Base-by-base conservation (phyloP, 1,140 invertebrate species). In the Ephestia elutella region DNA sequence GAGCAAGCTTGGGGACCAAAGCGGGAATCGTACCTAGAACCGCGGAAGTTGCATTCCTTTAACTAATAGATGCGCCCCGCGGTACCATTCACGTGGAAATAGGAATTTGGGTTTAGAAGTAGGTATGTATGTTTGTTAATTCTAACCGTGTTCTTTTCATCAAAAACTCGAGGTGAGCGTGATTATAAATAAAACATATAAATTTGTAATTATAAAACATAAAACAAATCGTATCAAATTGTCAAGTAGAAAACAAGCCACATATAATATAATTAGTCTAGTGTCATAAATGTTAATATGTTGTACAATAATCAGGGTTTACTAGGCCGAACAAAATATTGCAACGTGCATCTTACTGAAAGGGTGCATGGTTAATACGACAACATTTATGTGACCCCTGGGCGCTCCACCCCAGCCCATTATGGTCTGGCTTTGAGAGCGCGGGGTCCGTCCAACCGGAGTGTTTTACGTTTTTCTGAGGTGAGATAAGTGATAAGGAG, bases 331-430 rank as follows among this genome's bases (percentile, higher is more conserved):
- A 53, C 2, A 53, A 53, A 53, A 53, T 25, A 53, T 25, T 25
- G 50, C 50, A 53, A 15, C 50, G 19, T 53, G 19, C 50, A 53
- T 53, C 50, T 53, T n/a, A 25, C 20, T 4, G 21, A 53, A 53
- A 25, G 50, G 50, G 50, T 53, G 50, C 50, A 53, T 25, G 21
- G 50, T 20, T 20, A 53, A 53, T 53, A 25, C 21, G 50, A 25
- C 50, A 25, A 53, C 50, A 20, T 20, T 53, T 25, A 53, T 53
- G 20, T 53, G 19, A n/a, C 50, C 50, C 50, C 17, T 8, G 50
- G 50, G 50, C 17, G 50, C 1, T 25, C 20, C 19, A 25, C 50
- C 19, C 13, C 11, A 20, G 28, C 11, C 50, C 50, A 44, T 15
- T 17, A n/a, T 15, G 15, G 13, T 2, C 3, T 15, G 38, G 38